phyloP scores from a whole-genome alignment of 2,113 vertebrate genomes.

The Lampris megalopsis region DNA sequence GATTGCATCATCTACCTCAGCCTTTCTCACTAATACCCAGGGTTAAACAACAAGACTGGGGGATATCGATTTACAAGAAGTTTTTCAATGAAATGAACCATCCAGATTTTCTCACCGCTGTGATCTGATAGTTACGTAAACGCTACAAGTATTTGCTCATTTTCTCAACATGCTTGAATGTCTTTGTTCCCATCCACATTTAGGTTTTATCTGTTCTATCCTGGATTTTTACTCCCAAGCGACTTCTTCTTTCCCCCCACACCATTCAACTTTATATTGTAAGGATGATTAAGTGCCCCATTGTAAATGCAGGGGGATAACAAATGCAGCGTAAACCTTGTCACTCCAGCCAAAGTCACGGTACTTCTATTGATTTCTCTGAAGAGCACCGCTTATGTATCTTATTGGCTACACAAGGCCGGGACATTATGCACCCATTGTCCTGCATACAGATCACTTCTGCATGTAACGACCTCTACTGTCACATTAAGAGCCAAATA shows the following conservation, averaged over 20 bases:
- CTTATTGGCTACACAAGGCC: slow-evolving; percentile 44
- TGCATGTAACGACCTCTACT: not conserved
- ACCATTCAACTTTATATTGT: slow-evolving; percentile 5
- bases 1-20: slow-evolving; percentile 11
- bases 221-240: not conserved
- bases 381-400: slow-evolving; percentile 39
- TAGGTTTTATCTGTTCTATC: not conserved
- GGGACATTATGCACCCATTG: slow-evolving; percentile 18
- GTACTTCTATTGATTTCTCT: slow-evolving; percentile 50
- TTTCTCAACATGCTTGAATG: no score
- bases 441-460: slow-evolving; percentile 55
- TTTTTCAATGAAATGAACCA: no score
- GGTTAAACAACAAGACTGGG: not conserved
- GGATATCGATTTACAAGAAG: no score
- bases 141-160: no score
- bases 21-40: not conserved
- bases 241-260: not conserved
- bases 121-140: no score
- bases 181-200: no score
- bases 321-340: slow-evolving; percentile 16
- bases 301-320: slow-evolving; percentile 57
- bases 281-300: slow-evolving; percentile 17
- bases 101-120: no score
- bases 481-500: not conserved
- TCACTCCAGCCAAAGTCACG: slow-evolving; percentile 40